Conservation (phyloP, 2,113 vertebrate species). For the Atherinomorus stipes region DNA sequence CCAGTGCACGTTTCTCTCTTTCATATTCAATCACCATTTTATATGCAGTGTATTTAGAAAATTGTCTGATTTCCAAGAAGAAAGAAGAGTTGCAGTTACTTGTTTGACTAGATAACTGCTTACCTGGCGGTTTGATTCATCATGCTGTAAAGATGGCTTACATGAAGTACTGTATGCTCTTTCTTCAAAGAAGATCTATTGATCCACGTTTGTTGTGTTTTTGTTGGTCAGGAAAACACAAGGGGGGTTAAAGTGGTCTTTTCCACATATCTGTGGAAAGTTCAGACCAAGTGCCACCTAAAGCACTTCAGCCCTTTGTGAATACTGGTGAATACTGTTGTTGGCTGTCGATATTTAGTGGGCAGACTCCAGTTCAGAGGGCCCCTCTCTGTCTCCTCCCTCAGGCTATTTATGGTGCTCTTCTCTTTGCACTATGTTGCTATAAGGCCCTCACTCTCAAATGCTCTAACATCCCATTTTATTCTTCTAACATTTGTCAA, state of each 20-base stretch:
- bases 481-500: constrained; percentile 20
- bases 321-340: constrained; percentile 31
- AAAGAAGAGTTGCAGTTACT: background rate
- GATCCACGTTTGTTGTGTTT: too few species aligned
- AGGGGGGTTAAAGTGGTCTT: too few species aligned
- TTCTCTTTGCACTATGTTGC: constrained; percentile 29
- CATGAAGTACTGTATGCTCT: too few species aligned
- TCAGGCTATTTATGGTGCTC: constrained; percentile 58
- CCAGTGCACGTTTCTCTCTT: background rate
- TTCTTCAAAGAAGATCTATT: too few species aligned
- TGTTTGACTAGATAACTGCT: too few species aligned
- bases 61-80: background rate
- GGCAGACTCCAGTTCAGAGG: constrained; percentile 41
- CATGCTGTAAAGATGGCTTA: too few species aligned
- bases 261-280: background rate
- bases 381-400: constrained; percentile 14
- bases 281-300: background rate
- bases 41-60: background rate
- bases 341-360: constrained; percentile 54
- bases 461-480: background rate
- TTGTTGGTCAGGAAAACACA: background rate
- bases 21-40: background rate
- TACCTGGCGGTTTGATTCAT: background rate
- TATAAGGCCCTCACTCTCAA: constrained; percentile 28
- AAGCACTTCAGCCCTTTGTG: constrained; percentile 3